These are phyloP conservation scores for Axinella damicornis DNA, from an alignment of 37 sponge, comb jelly and placozoan genomes.

Conservation along the genomic window DNA sequence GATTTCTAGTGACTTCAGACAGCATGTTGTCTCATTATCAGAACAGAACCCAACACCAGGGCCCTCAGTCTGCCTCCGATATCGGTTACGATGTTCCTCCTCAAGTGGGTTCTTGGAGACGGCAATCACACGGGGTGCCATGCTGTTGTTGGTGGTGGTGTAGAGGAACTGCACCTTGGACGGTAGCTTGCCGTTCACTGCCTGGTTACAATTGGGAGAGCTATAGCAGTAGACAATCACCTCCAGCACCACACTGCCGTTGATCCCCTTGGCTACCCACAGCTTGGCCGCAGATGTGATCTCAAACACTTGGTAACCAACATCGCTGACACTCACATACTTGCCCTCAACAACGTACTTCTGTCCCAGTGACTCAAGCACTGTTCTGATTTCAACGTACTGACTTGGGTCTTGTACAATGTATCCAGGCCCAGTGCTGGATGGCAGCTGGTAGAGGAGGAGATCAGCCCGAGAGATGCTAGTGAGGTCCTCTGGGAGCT, in stretches of 20 bases:
- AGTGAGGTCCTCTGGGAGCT: slow-evolving; percentile 16
- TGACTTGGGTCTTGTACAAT: slow-evolving; percentile 15
- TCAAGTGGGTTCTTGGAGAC: slow-evolving; percentile 52
- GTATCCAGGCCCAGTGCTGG: slow-evolving; percentile 1
- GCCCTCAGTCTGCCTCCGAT: background rate
- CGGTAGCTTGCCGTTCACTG: background rate
- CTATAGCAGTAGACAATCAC: slow-evolving; percentile 52
- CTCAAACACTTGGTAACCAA: slow-evolving; percentile 57
- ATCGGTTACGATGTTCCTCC: background rate
- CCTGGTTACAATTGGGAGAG: slow-evolving; percentile 31
- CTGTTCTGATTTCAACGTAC: slow-evolving; percentile 51
- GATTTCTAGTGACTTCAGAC: slow-evolving; percentile 51
- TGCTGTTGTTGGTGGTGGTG: background rate
- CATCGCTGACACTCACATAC: background rate
- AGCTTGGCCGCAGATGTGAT: slow-evolving; percentile 35
- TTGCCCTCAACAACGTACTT: slow-evolving; percentile 29
- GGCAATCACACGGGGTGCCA: slow-evolving; percentile 27
- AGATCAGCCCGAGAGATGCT: slow-evolving; percentile 52
- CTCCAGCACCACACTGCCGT: slow-evolving; percentile 35
- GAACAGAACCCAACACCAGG: slow-evolving; percentile 30
- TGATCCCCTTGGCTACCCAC: slow-evolving; percentile 39
- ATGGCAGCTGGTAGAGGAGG: slow-evolving; percentile 53
- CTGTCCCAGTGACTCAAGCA: slow-evolving; percentile 3
- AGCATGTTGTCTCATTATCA: slow-evolving; percentile 50
- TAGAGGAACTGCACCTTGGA: slow-evolving; percentile 21